Evolutionary conservation across 1,140 invertebrate species (phyloP), one percentile per base, ranked within the genome.

Genomic region (Drosophila lacertosa): DNA sequence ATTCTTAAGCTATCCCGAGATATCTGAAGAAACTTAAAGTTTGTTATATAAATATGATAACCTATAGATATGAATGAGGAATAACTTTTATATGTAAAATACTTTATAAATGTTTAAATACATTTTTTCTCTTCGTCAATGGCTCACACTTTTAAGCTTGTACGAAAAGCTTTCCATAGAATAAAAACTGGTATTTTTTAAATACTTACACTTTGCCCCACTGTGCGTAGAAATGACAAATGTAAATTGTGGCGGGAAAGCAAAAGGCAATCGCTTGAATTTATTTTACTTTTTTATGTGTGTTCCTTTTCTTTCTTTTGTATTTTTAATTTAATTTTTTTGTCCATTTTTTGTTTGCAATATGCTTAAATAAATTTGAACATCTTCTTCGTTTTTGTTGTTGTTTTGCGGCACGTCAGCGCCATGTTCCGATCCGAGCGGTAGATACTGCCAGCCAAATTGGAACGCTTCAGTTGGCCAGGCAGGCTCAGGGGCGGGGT

Each of bases 281-380:
- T 84, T 86, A 86, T 86, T 84, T 67, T 57, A 74, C 64, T 54
- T 65, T 71, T 70, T 35, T 40, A 29, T 29, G 26, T 29, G 26
- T 29, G 6, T 29, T 29, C 9, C 5, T 29, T 26, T 39, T 16
- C 42, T 32, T 63, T n/a, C n/a, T n/a, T n/a, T n/a, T n/a, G n/a
- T n/a, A n/a, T n/a, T n/a, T n/a, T n/a, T n/a, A n/a, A n/a, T n/a
- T n/a, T n/a, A n/a, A 42, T 54, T 37, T 67, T 71, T 50, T 50
- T 60, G 3, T 2, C 9, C 39, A 40, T 16, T 40, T 51, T 40
- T 45, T 15, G 42, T 32, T 18, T 35, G 68, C 69, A 59, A 66
- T 80, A 68, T 82, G 68, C 74, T 57, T 81, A 82, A 83, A 82
- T 79, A 82, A 81, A 88, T 84, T 84, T 77, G 54, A 81, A 77